Percentiles rank a stretch among this genome's conserved stretches.
These are phyloP conservation scores for Lasioglossum oenotherae DNA, from an alignment of 2,888 invertebrate genomes.

Conservation along the genomic window DNA sequence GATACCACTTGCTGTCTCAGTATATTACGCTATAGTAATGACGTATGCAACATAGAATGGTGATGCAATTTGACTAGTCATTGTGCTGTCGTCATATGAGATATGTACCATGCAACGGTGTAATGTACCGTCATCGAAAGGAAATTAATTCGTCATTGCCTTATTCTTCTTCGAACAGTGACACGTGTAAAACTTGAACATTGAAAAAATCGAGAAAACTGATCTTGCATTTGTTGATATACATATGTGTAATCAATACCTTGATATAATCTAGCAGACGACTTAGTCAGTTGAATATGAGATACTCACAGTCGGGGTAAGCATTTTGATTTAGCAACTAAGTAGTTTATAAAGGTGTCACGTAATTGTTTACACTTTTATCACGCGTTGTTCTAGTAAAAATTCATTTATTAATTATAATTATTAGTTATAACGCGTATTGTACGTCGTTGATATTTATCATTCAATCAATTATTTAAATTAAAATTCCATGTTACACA, in stretches of 20 bases:
- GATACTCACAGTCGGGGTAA: constrained; percentile 15
- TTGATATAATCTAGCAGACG: constrained; percentile 39
- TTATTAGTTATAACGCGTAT: not conserved
- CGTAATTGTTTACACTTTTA: not conserved
- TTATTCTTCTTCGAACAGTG: not conserved
- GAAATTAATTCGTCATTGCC: not conserved
- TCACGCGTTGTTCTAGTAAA: not conserved
- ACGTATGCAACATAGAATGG: not conserved
- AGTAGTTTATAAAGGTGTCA: not conserved
- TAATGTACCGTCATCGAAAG: not conserved
- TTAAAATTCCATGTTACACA: not conserved
- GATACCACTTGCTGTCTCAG: not conserved
- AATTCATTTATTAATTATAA: not conserved
- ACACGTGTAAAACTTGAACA: not conserved
- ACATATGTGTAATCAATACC: constrained; percentile 6
- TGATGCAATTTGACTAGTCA: constrained; percentile 7
- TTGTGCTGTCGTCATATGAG: not conserved
- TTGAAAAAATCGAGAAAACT: not conserved
- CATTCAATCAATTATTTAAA: not conserved
- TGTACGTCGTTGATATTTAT: not conserved
- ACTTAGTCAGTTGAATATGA: constrained; percentile 29
- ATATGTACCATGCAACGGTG: not conserved
- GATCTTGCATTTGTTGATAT: not conserved
- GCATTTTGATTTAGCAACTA: constrained; percentile 20
- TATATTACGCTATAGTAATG: not conserved